Conservation (phyloP, 1,140 invertebrate genomes). For the Palaemon carinicauda region DNA sequence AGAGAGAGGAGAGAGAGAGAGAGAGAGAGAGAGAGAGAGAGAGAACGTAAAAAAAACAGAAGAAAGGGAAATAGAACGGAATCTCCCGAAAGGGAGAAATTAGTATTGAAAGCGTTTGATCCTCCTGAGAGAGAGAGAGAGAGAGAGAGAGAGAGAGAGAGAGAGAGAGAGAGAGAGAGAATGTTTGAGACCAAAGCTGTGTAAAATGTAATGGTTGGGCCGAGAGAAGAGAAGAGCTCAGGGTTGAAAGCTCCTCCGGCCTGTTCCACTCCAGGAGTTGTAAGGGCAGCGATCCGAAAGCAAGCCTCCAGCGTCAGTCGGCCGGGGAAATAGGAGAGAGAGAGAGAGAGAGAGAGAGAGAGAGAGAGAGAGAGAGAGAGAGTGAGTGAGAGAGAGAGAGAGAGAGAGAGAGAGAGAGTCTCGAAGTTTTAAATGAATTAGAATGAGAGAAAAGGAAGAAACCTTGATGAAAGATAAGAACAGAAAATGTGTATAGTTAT, state of each 20-base stretch:
- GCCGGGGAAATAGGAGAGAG: background rate
- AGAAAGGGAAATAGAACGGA: no score
- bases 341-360: background rate
- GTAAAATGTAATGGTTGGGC: constrained; percentile 52
- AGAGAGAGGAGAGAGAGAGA: background rate
- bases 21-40: background rate
- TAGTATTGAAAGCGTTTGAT: background rate
- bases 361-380: background rate
- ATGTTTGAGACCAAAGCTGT: constrained; percentile 30
- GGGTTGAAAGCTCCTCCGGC: background rate
- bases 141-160: background rate
- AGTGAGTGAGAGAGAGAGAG: background rate
- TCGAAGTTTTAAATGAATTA: background rate
- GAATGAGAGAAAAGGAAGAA: background rate
- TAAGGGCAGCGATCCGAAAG: no score
- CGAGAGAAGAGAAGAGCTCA: constrained; percentile 2
- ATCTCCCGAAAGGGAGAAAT: background rate
- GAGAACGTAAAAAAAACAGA: no score
- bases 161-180: background rate
- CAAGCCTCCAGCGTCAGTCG: background rate
- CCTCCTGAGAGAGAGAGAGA: background rate
- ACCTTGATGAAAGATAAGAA: background rate
- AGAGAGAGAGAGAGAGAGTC: background rate
- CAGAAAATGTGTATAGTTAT: background rate
- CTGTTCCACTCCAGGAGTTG: constrained; percentile 42